Percentiles rank a stretch among this genome's conserved stretches.
phyloP scores from a whole-genome alignment of 2,888 invertebrate species.

The Dorcus parallelipipedus region DNA sequence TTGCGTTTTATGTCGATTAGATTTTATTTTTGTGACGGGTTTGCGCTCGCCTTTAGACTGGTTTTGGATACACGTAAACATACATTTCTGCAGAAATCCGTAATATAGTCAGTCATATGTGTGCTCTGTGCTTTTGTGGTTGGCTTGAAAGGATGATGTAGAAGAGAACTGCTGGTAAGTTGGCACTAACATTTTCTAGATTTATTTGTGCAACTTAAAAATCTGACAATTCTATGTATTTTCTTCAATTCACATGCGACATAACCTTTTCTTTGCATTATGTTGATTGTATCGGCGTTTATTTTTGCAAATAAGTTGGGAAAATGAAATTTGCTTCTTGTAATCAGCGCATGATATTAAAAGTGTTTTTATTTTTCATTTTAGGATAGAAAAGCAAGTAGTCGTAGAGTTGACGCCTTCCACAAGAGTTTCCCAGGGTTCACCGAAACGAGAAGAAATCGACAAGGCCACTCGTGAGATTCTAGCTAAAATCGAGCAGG shows the following conservation, averaged over 20 bases:
- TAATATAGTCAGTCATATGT: conserved; percentile 3
- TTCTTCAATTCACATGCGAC: too few species aligned
- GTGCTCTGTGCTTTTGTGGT: conserved; percentile 23
- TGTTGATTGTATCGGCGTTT: too few species aligned
- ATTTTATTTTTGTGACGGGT: neutral
- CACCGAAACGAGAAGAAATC: neutral
- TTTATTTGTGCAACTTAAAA: too few species aligned
- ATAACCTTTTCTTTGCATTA: too few species aligned
- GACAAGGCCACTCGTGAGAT: conserved; percentile 46
- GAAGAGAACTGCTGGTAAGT: conserved; percentile 34
- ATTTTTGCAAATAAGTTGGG: too few species aligned
- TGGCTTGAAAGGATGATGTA: conserved; percentile 32
- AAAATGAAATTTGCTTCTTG: too few species aligned
- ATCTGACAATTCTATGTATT: too few species aligned
- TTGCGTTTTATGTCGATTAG: neutral
- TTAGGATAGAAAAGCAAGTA: conserved; percentile 37
- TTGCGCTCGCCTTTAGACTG: neutral
- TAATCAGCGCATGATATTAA: too few species aligned
- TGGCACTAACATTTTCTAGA: conserved; percentile 20
- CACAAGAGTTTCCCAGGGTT: neutral
- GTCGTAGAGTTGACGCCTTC: conserved; percentile 18
- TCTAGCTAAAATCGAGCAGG: conserved; percentile 54
- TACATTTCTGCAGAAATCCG: too few species aligned
- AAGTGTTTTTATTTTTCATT: conserved; percentile 17
- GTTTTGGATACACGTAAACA: neutral